Percentiles rank a stretch among this genome's conserved stretches.
Evolutionary conservation across 1,140 invertebrate genomes (phyloP).

Genomic region (Plutomurus gul): DNA sequence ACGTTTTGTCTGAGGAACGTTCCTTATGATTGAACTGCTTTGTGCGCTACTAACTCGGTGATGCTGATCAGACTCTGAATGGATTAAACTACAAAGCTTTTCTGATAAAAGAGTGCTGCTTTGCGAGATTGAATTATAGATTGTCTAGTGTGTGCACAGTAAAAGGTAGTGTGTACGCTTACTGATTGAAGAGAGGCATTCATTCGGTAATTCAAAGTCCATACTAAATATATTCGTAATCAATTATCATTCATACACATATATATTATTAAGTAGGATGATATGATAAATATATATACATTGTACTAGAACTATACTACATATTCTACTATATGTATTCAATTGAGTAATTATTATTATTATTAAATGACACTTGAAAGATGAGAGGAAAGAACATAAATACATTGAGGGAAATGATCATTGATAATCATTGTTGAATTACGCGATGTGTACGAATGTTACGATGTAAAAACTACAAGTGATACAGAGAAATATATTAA

Average conservation of each 20-base stretch:
- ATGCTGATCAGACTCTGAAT: no score
- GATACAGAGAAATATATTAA: slow-evolving; percentile 30
- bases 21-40: no score
- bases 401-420: slow-evolving; percentile 24
- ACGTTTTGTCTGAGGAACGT: background rate
- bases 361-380: slow-evolving; percentile 10
- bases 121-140: background rate
- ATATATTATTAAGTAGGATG: background rate
- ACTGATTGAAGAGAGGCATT: background rate
- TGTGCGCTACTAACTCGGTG: no score
- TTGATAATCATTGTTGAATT: slow-evolving; percentile 30
- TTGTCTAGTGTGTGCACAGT: background rate
- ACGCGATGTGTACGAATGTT: slow-evolving; percentile 20
- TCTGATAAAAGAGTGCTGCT: background rate
- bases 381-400: slow-evolving; percentile 8
- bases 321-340: background rate
- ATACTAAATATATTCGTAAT: background rate
- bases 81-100: no score
- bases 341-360: background rate
- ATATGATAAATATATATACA: slow-evolving; percentile 22
- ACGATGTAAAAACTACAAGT: slow-evolving; percentile 27
- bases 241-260: slow-evolving; percentile 9
- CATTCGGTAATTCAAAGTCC: slow-evolving; percentile 13
- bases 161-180: background rate
- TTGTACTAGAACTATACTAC: background rate